Percentiles rank a stretch among this genome's conserved stretches.
Evolutionary conservation across 2,888 invertebrate genomes (phyloP).

Genomic region (Nebria salina): DNA sequence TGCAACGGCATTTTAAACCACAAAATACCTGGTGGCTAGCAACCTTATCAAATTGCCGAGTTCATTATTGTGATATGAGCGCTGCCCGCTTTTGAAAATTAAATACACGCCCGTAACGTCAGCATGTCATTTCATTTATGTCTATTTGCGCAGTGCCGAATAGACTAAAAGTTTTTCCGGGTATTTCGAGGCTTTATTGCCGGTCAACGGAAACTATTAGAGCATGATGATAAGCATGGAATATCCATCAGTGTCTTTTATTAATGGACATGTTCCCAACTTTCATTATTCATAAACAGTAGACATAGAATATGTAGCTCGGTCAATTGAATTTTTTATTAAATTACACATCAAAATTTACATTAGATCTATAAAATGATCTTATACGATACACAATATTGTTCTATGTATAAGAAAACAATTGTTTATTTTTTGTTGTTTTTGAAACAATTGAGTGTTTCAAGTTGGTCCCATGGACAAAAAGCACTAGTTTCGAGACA

Average conservation of each 20-base stretch:
- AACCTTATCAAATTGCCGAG: conserved; percentile 16
- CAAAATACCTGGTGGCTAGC: not conserved
- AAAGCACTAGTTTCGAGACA: no score
- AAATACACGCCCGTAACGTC: conserved; percentile 27
- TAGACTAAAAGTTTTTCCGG: not conserved
- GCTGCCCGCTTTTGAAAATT: conserved; percentile 23
- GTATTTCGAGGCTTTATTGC: not conserved
- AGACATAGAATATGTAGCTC: conserved; percentile 8
- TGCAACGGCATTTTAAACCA: not conserved
- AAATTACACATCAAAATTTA: not conserved
- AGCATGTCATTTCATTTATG: conserved; percentile 37
- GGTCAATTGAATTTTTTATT: not conserved
- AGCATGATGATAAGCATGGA: conserved; percentile 32
- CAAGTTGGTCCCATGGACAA: no score
- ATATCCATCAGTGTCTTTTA: conserved; percentile 40
- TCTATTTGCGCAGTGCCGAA: conserved; percentile 23
- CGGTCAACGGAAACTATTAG: conserved; percentile 9
- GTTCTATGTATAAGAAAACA: no score
- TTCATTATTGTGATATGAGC: conserved; percentile 33
- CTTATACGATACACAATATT: no score
- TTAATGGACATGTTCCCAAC: conserved; percentile 25
- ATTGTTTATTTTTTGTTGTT: no score
- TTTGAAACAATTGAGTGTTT: no score
- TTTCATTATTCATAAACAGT: conserved; percentile 33
- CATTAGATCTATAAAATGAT: no score